Evolutionary conservation across 2,797 vertebrate genomes (phyloP).

Genomic region (Merluccius polli): DNA sequence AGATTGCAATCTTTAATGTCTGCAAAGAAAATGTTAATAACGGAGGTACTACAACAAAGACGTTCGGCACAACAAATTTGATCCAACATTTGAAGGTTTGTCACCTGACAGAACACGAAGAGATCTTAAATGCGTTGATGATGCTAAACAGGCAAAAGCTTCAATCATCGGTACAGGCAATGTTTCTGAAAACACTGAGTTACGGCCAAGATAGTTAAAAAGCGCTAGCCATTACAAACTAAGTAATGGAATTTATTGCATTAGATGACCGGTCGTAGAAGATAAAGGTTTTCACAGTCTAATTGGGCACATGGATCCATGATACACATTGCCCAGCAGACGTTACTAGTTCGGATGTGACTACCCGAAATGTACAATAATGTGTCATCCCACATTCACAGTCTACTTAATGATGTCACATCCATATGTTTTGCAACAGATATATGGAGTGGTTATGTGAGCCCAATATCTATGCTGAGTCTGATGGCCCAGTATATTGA

Average conservation of each 20-base stretch:
- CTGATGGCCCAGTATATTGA: too few relatives aligned
- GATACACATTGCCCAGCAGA: background rate
- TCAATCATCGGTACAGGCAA: background rate
- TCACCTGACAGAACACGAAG: background rate
- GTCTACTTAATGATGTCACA: background rate
- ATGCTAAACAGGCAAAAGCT: slow-evolving; percentile 3
- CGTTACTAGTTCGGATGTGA: too few relatives aligned
- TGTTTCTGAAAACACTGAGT: background rate
- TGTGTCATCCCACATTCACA: background rate
- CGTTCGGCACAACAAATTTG: background rate
- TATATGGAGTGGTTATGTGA: too few relatives aligned
- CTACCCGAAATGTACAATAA: background rate
- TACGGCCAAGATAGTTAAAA: background rate
- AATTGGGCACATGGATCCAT: background rate
- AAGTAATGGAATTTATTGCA: background rate
- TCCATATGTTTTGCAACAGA: too few relatives aligned
- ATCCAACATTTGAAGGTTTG: background rate
- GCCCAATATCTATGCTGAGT: too few relatives aligned
- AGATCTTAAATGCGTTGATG: background rate
- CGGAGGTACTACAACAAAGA: too few relatives aligned
- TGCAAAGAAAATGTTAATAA: too few relatives aligned
- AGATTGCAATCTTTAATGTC: background rate
- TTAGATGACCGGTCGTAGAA: too few relatives aligned
- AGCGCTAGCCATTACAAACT: background rate
- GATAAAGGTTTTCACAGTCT: background rate